Evolutionary conservation across 2,888 invertebrate species (phyloP), one percentile per base, ranked within the genome.

Genomic region (Hirtodrosophila duncani): DNA sequence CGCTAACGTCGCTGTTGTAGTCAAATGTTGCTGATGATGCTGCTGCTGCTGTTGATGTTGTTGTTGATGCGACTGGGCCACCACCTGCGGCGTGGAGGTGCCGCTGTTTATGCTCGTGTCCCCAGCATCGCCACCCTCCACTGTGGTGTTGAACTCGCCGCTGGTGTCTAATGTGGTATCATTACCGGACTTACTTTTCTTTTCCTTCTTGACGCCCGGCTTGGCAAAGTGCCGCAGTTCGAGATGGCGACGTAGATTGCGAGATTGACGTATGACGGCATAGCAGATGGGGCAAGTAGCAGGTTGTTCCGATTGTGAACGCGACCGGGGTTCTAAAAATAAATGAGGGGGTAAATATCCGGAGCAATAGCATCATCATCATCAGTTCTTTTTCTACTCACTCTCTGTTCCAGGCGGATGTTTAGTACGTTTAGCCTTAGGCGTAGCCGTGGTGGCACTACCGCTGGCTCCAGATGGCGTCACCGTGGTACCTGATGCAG

Each of bases 271-370:
- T 21, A 90, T 87, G 36, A 89, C 88, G 38, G 90, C 89, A 60
- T 89, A 89, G 63, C 90, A 90, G 18, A 90, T 86, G 16, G 90
- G 90, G 84, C 90, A 90, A 33, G 89, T 88, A 13, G 90, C 90
- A 21, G 90, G 90, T 83, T 90, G 90, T 77, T 90, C 90, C 7
- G 90, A 90, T 63, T 90, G 90, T 13, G 90, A 89, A 45, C 89
- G 88, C 39, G 88, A 87, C 65, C 89, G 88, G 17, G 88, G 87
- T 62, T 88, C 86, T 87, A 29, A 1, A 3, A 43, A 9, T 3
- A 20, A 20, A 6, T 20, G 16, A 30, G 8, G 5, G 6, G 13
- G 6, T 29, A 3, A 10, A 29, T 11, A 13, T 29, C 13, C 14
- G 7, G 7, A 20, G 7, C 8, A 29, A 11, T 29, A 11, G 13